Conservation (phyloP, 2,888 invertebrate species). For the Acanthosepion pharaonis region DNA sequence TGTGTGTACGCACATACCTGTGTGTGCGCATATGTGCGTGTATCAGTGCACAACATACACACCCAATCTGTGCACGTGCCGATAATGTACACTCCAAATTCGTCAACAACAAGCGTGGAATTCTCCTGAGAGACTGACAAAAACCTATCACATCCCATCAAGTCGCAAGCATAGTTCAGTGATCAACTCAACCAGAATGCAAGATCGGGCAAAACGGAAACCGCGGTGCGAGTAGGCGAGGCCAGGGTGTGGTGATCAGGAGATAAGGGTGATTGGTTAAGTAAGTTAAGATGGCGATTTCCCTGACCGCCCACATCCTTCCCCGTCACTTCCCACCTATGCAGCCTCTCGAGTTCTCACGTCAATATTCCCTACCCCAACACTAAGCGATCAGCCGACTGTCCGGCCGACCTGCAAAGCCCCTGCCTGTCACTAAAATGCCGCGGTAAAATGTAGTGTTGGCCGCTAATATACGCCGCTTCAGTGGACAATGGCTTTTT, state of each 20-base stretch:
- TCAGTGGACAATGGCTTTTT: slow-evolving; percentile 33
- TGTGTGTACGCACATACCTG: background rate
- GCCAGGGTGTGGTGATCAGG: background rate
- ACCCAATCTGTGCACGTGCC: background rate
- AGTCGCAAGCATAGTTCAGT: background rate
- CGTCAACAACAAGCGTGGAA: background rate
- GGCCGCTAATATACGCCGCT: slow-evolving; percentile 33
- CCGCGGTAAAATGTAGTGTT: background rate
- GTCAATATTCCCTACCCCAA: background rate
- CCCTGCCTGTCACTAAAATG: background rate
- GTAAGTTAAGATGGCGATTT: slow-evolving; percentile 17
- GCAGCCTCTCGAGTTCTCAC: background rate
- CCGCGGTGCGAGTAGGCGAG: background rate
- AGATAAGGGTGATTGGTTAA: background rate
- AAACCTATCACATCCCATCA: background rate
- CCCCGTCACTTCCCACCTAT: background rate
- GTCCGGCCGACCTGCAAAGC: background rate
- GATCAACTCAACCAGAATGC: background rate
- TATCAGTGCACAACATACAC: background rate
- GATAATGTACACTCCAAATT: background rate
- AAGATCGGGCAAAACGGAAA: background rate
- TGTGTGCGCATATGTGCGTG: background rate
- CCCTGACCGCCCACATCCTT: background rate
- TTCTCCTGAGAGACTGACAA: background rate
- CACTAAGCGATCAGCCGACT: slow-evolving; percentile 15